Conservation (phyloP, 2,797 vertebrate species). For the Hyperoplus lanceolatus region DNA sequence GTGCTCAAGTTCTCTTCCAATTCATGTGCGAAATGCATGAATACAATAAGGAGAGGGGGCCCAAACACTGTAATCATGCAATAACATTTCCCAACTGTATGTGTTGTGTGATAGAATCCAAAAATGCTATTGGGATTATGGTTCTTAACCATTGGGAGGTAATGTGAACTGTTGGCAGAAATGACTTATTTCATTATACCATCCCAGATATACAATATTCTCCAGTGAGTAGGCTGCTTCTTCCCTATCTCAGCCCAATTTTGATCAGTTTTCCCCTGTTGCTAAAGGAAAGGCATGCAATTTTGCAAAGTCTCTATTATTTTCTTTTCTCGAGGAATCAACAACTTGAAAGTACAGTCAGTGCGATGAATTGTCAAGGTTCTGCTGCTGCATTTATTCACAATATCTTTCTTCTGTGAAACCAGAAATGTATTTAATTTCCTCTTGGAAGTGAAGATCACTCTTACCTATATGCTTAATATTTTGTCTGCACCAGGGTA, state of each 20-base stretch:
- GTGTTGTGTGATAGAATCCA: constrained; percentile 83
- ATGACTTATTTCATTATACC: constrained; percentile 85
- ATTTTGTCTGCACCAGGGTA: constrained; percentile 65
- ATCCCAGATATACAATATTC: constrained; percentile 80
- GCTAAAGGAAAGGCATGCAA: constrained; percentile 84
- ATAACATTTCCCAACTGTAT: constrained; percentile 81
- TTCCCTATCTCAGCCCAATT: constrained; percentile 76
- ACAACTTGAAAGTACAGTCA: constrained; percentile 86
- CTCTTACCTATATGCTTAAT: constrained; percentile 52
- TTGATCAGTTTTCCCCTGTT: constrained; percentile 80
- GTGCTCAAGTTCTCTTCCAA: constrained; percentile 80
- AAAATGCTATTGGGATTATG: constrained; percentile 83
- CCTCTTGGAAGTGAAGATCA: constrained; percentile 61
- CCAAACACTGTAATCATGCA: constrained; percentile 83
- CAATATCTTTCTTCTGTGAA: constrained; percentile 65
- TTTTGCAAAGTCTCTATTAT: constrained; percentile 87
- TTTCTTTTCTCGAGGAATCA: constrained; percentile 84
- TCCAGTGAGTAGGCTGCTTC: constrained; percentile 73
- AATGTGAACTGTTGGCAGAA: constrained; percentile 85
- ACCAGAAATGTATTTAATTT: constrained; percentile 60
- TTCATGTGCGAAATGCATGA: constrained; percentile 87
- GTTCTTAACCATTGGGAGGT: constrained; percentile 80
- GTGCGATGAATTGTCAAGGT: constrained; percentile 78
- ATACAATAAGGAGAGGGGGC: constrained; percentile 81
- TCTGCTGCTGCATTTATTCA: constrained; percentile 77